phyloP scores from a whole-genome alignment of 2,113 vertebrate species.

The Benitochromis conjunctus region DNA sequence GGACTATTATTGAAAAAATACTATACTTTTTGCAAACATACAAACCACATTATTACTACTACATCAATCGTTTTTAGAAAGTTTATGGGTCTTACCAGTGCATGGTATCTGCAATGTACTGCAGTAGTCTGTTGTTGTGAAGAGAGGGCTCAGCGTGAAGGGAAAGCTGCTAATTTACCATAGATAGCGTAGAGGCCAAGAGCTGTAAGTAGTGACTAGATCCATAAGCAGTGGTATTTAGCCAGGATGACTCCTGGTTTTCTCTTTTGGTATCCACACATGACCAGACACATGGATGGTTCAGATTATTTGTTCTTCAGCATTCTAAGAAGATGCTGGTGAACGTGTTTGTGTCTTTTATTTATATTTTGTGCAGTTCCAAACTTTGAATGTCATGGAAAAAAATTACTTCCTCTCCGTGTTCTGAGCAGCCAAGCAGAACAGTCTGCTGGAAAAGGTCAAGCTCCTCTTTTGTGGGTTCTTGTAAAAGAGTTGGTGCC shows the following conservation, averaged over 20 bases:
- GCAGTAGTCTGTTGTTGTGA: background rate
- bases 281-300: background rate
- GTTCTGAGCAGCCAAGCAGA: background rate
- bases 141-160: background rate
- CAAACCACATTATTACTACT: background rate
- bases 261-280: background rate
- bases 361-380: background rate
- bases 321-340: background rate
- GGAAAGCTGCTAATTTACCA: background rate
- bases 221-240: background rate
- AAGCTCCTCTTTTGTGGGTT: background rate
- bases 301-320: background rate
- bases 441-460: background rate
- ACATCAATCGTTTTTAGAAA: background rate
- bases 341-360: background rate
- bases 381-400: background rate
- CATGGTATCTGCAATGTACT: background rate
- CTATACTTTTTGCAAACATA: background rate
- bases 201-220: background rate
- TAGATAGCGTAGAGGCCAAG: background rate
- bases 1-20: background rate
- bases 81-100: background rate
- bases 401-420: background rate
- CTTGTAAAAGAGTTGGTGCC: background rate
- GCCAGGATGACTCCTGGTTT: background rate